Evolutionary conservation across 2,888 invertebrate species (phyloP), one percentile per base, ranked within the genome.

Genomic region (Apoderus coryli): DNA sequence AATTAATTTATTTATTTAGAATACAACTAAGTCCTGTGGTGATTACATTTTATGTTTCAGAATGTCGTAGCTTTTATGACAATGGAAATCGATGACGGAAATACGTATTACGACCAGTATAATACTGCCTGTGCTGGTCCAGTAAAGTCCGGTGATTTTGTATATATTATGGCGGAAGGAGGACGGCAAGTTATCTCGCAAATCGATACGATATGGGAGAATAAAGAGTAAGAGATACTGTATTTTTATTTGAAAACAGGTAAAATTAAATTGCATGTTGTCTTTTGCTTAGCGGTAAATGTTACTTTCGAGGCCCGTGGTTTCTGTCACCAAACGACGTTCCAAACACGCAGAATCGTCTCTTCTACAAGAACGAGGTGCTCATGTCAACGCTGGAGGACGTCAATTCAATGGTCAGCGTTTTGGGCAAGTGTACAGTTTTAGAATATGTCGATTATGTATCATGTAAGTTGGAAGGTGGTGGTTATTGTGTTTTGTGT

Each of bases 181-280:
- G 86, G 86, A 27, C 76, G 82, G 56, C 90, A 92, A 53, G 74
- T 88, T 47, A 80, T 96, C 37, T 84, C 89, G 7, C 82, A 93
- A 55, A 80, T 96, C 40, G 90, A 95, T 54, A 77, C 79, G 35
- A 82, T 96, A 52, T 96, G 93, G 93, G 84, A 84, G 48, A 84
- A 85, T 25, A 74, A 76, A 53, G 76, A 79, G 86, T 88, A 59
- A 69, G 76, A 69, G 19, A 16, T 31, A 31, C 29, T 22, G 35
- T 25, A 22, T 3, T 15, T 24, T 15, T 27, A 11, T 24, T 6
- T n/a, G 10, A 10, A 6, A 24, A 6, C 10, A 24, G 10, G 25
- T 24, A 9, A 10, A 6, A 10, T 24, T n/a, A 19, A 19, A 6
- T 19, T 7, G 19, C 19, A 7, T 19, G 19, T 7, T 19, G 19